Base-by-base conservation (phyloP, 2,888 invertebrate species). In the Ophioninae sp. region DNA sequence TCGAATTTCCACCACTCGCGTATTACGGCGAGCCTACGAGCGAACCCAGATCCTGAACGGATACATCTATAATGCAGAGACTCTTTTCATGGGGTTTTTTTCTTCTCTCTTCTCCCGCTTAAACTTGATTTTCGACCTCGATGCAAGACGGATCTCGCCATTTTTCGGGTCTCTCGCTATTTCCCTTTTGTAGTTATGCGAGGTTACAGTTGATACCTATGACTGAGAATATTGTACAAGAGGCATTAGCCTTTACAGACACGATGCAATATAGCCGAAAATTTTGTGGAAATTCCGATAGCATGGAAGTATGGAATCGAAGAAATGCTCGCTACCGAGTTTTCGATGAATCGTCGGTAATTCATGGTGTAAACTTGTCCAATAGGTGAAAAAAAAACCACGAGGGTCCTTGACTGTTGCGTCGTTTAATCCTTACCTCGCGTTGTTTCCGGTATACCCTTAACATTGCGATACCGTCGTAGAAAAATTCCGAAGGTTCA, bases 11-110 rank as follows among this genome's bases (percentile, higher is more conserved):
- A 67, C 63, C 37, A 44, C 63, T 63, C 77, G 56, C 51, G 17
- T 51, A 2, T 6, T 51, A 51, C 51, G 51, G 51, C 63, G 51
- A 59, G 41, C 51, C 82, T 73, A 76, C 63, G 41, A 17, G 72
- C 83, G 78, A 30, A 77, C 84, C 83, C 83, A 72, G 82, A 80
- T 85, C 86, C 87, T 86, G 87, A 89, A 89, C 89, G 88, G 88
- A 84, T 89, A 68, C 81, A 90, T 90, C 90, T 90, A 90, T 90
- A 90, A 90, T 90, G 89, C 90, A 90, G 89, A 88, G 87, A 77
- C 86, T 78, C 85, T 77, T 85, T 30, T 23, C 20, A n/a, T 39
- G 22, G 17, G 2, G 13, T 65, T 39, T 58, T 39, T 20, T 37
- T 67, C 67, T 58, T 22, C 56, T 58, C 22, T n/a, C 68, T 64